Evolutionary conservation across 92 coral and sea anemone species (phyloP).

Genomic region (Umimayanthus kanabou): DNA sequence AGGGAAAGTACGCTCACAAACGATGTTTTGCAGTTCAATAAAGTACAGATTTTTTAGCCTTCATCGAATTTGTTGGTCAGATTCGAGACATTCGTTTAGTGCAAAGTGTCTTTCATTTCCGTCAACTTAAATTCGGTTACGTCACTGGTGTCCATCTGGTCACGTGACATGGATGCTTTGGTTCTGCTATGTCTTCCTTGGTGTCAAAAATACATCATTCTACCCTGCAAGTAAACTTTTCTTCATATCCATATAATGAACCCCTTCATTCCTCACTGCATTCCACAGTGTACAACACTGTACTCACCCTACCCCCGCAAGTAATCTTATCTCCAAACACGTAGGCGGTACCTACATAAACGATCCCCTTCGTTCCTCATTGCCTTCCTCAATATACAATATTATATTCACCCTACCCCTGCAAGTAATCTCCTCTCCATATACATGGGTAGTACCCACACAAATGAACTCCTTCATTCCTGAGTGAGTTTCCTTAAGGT

Average conservation of each 20-base stretch:
- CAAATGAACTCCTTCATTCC: slow-evolving; percentile 96
- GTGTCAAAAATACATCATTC: slow-evolving; percentile 68
- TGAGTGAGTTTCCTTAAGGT: slow-evolving; percentile 87
- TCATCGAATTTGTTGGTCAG: too few relatives aligned
- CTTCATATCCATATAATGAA: slow-evolving; percentile 64
- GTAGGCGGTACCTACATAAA: slow-evolving; percentile 69
- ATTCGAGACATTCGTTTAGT: too few relatives aligned
- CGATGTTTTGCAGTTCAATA: too few relatives aligned
- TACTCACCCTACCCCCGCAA: slow-evolving; percentile 89
- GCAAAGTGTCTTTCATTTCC: too few relatives aligned
- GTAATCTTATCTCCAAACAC: slow-evolving; percentile 95
- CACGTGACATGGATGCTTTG: too few relatives aligned
- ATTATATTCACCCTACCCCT: slow-evolving; percentile 84
- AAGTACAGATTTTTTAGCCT: too few relatives aligned
- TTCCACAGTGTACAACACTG: not conserved
- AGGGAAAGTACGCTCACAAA: too few relatives aligned
- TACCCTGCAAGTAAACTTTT: slow-evolving; percentile 80
- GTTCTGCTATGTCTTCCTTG: too few relatives aligned
- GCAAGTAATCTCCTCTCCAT: slow-evolving; percentile 96
- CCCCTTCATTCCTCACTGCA: slow-evolving; percentile 67
- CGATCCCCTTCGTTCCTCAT: slow-evolving; percentile 80
- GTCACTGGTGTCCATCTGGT: too few relatives aligned
- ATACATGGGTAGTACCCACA: slow-evolving; percentile 93
- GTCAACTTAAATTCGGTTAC: too few relatives aligned
- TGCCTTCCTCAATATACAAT: slow-evolving; percentile 32